Conservation (phyloP, 1,140 invertebrate genomes). For the Mamestra configurata region DNA sequence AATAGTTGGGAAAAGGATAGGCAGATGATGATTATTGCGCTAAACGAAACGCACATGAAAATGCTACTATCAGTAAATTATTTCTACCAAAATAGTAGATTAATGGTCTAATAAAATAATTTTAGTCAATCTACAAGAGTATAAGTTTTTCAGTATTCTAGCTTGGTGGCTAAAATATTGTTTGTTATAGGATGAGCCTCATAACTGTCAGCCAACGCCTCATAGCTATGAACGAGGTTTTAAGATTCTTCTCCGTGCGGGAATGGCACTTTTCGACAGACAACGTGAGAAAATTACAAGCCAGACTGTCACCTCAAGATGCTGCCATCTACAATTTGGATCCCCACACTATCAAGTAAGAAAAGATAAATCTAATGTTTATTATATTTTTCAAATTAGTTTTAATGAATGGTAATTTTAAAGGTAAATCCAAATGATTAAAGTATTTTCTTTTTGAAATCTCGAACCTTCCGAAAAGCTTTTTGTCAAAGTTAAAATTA, state of each 20-base stretch:
- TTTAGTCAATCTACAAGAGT: neutral
- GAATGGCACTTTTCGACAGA: slow-evolving; percentile 96
- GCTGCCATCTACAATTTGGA: slow-evolving; percentile 88
- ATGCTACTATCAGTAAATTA: neutral
- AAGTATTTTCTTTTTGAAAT: too few relatives aligned
- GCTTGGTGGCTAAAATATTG: neutral
- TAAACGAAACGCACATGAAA: neutral
- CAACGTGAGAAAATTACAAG: slow-evolving; percentile 92
- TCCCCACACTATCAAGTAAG: slow-evolving; percentile 83
- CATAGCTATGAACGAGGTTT: slow-evolving; percentile 90
- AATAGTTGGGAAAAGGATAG: too few relatives aligned
- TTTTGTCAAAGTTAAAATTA: too few relatives aligned
- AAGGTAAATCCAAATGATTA: too few relatives aligned
- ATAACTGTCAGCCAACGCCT: slow-evolving; percentile 95
- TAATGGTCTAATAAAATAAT: neutral
- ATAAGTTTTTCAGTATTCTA: too few relatives aligned
- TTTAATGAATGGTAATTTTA: too few relatives aligned
- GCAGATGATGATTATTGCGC: too few relatives aligned
- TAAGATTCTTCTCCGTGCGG: slow-evolving; percentile 96
- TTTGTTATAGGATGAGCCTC: slow-evolving; percentile 72
- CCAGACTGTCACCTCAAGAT: slow-evolving; percentile 88
- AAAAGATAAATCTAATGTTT: too few relatives aligned
- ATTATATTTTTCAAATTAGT: too few relatives aligned
- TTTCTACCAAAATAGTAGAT: slow-evolving; percentile 20
- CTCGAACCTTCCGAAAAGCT: too few relatives aligned